phyloP scores from a whole-genome alignment of 2,113 vertebrate species.

The Urocynchramus pylzowi region DNA sequence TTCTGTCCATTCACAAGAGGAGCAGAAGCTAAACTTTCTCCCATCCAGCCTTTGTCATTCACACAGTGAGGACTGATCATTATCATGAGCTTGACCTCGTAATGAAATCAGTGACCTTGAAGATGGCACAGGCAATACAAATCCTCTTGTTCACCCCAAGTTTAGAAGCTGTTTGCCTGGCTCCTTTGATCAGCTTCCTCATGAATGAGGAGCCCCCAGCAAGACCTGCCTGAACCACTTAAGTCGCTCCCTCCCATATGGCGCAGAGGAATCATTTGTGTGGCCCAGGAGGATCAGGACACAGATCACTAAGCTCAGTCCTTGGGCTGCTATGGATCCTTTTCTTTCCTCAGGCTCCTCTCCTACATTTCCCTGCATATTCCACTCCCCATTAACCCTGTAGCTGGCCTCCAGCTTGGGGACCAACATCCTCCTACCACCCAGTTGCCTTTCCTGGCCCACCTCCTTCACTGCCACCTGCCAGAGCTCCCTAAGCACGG shows the following conservation, averaged over 20 bases:
- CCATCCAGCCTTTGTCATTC: neutral
- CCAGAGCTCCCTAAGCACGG: neutral
- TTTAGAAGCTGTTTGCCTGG: conserved; percentile 4
- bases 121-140: conserved; percentile 29
- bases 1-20: neutral
- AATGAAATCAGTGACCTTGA: conserved; percentile 34
- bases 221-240: conserved; percentile 5
- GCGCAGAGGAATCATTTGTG: neutral
- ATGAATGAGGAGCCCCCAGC: conserved; percentile 20
- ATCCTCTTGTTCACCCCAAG: conserved; percentile 16
- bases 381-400: neutral
- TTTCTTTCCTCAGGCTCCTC: neutral
- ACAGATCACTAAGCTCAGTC: neutral
- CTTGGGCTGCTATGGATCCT: neutral
- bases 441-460: neutral
- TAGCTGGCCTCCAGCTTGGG: neutral
- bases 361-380: neutral
- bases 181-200: conserved; percentile 36
- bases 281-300: neutral
- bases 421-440: neutral
- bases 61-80: neutral
- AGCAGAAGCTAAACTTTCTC: conserved; percentile 15
- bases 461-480: neutral
- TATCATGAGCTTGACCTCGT: conserved; percentile 7
- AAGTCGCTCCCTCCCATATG: neutral